Base-by-base conservation (phyloP, 2,888 invertebrate genomes). In the Caenorhabditis wallacei region DNA sequence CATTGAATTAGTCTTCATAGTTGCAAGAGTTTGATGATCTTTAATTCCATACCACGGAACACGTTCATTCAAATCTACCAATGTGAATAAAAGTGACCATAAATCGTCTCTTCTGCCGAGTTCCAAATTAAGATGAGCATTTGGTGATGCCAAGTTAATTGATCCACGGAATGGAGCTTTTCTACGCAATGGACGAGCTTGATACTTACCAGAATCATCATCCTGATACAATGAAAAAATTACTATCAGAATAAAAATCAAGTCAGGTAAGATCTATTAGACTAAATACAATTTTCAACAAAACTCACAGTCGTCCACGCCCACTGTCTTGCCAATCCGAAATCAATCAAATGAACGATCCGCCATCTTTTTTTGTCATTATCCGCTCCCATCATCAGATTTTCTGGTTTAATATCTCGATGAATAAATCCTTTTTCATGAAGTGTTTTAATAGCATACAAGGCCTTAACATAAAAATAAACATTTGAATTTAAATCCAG, bases 301-400 rank as follows among this genome's bases (percentile, higher is more conserved):
- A 54, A 54, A 61, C 43, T 22, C 4, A 69, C 69, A 22, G 20
- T 40, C 51, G 40, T 4, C 26, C 26, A 48, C 16, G 87, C 87
- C 76, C 48, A 88, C 18, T 63, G 56, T 48, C 88, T 35, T 20
- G 88, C 71, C 22, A 87, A 76, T 2, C 88, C 88, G 57, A 89
- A 89, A 63, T 89, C 89, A 26, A 89, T 81, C 16, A 89, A 63
- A 75, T 88, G 88, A 11, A 89, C 87, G n/a, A 87, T 48, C 0
- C 89, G 79, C 22, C 63, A 30, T 10, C 82, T 22, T 51, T 88
- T 81, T 24, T 35, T n/a, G 54, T 89, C 89, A 8, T 80, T 71
- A 1, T 35, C 37, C 20, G 74, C 54, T 16, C 89, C 89, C 84
- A 89, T 83, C 40, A 86, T 83, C 51, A 87, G 75, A 71, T 87